A percentile compares a stretch with the other conserved stretches of the same genome.
These are phyloP conservation scores for Euclidia mi DNA, from an alignment of 2,888 invertebrate species.

Conservation along the genomic window DNA sequence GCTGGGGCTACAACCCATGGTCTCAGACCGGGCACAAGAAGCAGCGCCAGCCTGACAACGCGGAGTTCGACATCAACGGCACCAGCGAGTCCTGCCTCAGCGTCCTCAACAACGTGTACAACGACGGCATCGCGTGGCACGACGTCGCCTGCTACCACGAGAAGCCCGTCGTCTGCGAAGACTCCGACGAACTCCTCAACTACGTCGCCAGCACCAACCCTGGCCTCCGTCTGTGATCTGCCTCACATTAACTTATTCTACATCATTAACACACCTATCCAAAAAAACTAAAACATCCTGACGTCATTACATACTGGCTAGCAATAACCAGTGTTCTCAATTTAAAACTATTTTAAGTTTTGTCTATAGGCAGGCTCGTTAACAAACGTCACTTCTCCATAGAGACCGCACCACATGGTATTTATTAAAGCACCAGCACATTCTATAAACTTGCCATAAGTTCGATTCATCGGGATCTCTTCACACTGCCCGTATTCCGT, in stretches of 20 bases:
- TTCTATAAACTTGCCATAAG: conserved; percentile 65
- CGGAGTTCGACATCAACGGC: conserved; percentile 96
- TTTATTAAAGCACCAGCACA: conserved; percentile 61
- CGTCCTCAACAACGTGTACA: conserved; percentile 97
- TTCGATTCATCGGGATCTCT: conserved; percentile 65
- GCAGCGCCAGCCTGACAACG: conserved; percentile 96
- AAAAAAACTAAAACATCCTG: conserved; percentile 17
- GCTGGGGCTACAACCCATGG: conserved; percentile 97
- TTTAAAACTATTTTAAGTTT: conserved; percentile 33
- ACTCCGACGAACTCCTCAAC: conserved; percentile 96
- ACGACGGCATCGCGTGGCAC: conserved; percentile 98
- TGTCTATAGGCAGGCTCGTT: conserved; percentile 39
- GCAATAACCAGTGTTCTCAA: conserved; percentile 21
- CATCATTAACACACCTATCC: conserved; percentile 33
- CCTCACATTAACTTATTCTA: conserved; percentile 30
- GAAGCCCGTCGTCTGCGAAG: conserved; percentile 97
- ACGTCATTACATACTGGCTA: conserved; percentile 8
- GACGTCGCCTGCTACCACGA: conserved; percentile 98
- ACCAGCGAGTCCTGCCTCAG: conserved; percentile 97
- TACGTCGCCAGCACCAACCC: conserved; percentile 96
- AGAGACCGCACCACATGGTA: conserved; percentile 50
- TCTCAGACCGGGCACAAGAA: conserved; percentile 97
- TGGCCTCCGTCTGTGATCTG: conserved; percentile 93
- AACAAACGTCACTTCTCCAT: conserved; percentile 31
- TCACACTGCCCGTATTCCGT: conserved; percentile 75